These are phyloP conservation scores for Falco naumanni DNA, from an alignment of 2,797 vertebrate species.

Conservation along the genomic window DNA sequence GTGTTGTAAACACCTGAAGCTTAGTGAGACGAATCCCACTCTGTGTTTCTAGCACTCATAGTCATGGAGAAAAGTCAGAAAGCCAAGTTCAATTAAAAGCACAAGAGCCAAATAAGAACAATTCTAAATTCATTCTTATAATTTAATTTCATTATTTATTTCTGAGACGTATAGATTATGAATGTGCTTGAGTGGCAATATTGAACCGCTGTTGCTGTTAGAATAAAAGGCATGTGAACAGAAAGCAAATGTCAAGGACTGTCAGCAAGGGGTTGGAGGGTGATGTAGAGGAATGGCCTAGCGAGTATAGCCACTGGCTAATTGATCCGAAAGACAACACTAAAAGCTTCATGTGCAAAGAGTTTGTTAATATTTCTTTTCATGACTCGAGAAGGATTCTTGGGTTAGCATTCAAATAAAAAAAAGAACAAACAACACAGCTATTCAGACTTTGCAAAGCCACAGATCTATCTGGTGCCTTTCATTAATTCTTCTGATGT, in stretches of 20 bases:
- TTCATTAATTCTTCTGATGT: background rate
- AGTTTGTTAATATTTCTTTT: slow-evolving; percentile 7
- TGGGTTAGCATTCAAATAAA: background rate
- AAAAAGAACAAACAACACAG: background rate
- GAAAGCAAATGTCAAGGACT: slow-evolving; percentile 55
- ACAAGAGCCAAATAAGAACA: background rate
- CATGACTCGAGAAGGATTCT: background rate
- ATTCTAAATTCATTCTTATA: background rate
- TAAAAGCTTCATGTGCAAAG: background rate
- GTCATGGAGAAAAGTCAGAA: background rate
- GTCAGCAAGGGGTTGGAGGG: background rate
- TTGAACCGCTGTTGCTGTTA: background rate
- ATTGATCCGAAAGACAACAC: slow-evolving; percentile 53
- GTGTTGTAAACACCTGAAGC: background rate
- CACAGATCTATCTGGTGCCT: background rate
- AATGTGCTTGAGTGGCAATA: background rate
- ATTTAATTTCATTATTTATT: background rate
- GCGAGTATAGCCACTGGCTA: background rate
- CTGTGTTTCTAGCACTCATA: background rate
- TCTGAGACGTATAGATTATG: background rate
- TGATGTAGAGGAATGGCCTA: slow-evolving; percentile 32
- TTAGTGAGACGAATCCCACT: background rate
- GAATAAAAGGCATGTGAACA: background rate
- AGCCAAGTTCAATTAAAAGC: background rate
- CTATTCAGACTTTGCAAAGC: background rate